Evolutionary conservation across 2,797 vertebrate species (phyloP), one percentile per base, ranked within the genome.

Genomic region (Brachyalestes nurse): DNA sequence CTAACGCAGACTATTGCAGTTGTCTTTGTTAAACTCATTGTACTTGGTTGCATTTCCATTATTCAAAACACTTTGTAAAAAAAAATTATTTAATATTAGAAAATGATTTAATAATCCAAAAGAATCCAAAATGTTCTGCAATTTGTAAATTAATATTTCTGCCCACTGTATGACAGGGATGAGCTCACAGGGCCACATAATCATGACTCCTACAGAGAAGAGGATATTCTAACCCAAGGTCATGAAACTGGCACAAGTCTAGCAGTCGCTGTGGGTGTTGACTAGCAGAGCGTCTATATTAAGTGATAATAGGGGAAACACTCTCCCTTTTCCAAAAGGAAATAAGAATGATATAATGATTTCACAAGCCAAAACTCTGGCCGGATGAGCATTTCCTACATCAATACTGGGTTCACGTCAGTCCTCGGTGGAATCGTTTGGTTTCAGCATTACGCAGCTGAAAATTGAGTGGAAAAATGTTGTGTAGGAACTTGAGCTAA

Each of bases 311-410:
- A 51, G 86, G 88, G 86, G 87, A 87, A 86, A 85, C 86, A 86
- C 86, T 84, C 65, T 25, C 62, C 53, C 81, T 82, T 87, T 89
- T 89, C 81, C 84, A 80, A 86, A 80, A 85, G 87, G 90, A 87
- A 87, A 82, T 75, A 72, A 86, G 82, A 60, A 82, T 86, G 90
- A 89, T 77, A 78, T 88, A 86, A 89, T 77, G 6, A 53, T 51
- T 83, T 77, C 78, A 81, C 74, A 66, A 58, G 75, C 83, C 34
- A 66, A 79, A 71, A 45, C 78, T 62, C 71, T 42, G 75, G 72
- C 83, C 81, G 83, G 79, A 84, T 82, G 73, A 81, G 64, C 62
- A 75, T 79, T 74, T 86, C 75, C 78, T 81, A 73, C 49, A 79
- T 74, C 81, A 66, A 79, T 70, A 73, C 38, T 16, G 74, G 75